Percentiles rank a stretch among this genome's conserved stretches.
Evolutionary conservation across 2,888 invertebrate species (phyloP).

Genomic region (Agonum fuliginosum): DNA sequence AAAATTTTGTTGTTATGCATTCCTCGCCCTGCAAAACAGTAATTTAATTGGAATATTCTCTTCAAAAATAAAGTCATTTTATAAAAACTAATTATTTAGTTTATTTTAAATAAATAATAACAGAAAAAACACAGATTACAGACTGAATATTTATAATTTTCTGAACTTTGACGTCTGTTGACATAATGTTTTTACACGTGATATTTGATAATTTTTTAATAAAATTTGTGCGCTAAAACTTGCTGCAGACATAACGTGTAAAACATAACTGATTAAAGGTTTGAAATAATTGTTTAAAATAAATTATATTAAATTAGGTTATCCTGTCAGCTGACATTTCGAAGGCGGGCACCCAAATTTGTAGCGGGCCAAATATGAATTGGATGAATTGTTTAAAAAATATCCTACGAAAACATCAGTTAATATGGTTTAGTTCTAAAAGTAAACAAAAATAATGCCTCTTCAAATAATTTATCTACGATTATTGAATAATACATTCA

Average conservation of each 20-base stretch:
- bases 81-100: too few relatives aligned
- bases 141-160: constrained; percentile 33
- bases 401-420: background rate
- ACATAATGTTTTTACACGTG: background rate
- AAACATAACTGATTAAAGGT: too few relatives aligned
- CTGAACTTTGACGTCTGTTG: constrained; percentile 26
- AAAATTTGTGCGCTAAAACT: too few relatives aligned
- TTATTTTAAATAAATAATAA: too few relatives aligned
- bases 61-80: constrained; percentile 14
- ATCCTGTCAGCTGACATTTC: background rate
- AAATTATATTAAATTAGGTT: background rate
- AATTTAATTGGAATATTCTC: background rate
- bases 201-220: background rate
- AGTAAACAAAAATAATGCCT: background rate
- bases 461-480: background rate
- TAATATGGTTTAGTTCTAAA: background rate
- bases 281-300: too few relatives aligned
- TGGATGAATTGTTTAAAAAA: background rate
- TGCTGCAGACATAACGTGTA: too few relatives aligned
- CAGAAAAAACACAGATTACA: too few relatives aligned
- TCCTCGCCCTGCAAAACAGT: background rate
- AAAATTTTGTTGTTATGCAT: background rate
- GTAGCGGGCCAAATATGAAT: background rate
- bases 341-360: background rate
- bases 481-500: too few relatives aligned